Evolutionary conservation across 1,140 invertebrate species (phyloP), one percentile per base, ranked within the genome.

Genomic region (Drosophila virilis): DNA sequence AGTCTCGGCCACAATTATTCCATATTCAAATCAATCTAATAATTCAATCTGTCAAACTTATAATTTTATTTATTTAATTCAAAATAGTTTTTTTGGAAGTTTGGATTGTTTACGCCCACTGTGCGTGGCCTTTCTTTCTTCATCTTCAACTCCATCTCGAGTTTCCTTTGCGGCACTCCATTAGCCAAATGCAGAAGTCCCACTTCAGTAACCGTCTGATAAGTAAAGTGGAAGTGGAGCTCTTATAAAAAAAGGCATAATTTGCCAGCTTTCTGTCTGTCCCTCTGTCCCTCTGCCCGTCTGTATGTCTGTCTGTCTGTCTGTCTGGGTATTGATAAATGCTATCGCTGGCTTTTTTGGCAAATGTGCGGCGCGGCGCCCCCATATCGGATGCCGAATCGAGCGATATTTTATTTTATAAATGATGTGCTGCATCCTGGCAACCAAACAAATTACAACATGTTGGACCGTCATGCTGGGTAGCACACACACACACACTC

Each of bases 401-500:
- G 32, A 71, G 48, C 58, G 67, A 60, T 71, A 65, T 67, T 58
- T 58, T 32, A 52, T 64, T 58, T 57, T 57, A 89, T 78, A 88
- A 89, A 88, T 83, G 83, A 89, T 89, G 58, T 70, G 75, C 50
- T 60, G 66, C 80, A 80, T 88, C 79, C 78, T 65, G 82, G 59
- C 43, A 51, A 45, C 35, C 68, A 77, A 80, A 88, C 80, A 88
- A 83, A 88, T 89, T 88, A 88, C 83, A 79, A 69, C 84, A 88
- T 80, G 76, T 89, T 89, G 79, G 50, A 68, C 71, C 69, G 69
- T 77, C 71, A 77, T 77, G 71, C 64, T 68, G 69, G 48, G 66
- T 28, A 48, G 54, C 59, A 76, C 64, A 77, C 52, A 73, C 37
- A 57, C 64, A 22, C 12, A 66, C 33, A 38, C n/a, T n/a, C n/a